Evolutionary conservation across 37 sponge, comb jelly and placozoan genomes (phyloP), one percentile per base, ranked within the genome.

Genomic region (Beroe forskalii): DNA sequence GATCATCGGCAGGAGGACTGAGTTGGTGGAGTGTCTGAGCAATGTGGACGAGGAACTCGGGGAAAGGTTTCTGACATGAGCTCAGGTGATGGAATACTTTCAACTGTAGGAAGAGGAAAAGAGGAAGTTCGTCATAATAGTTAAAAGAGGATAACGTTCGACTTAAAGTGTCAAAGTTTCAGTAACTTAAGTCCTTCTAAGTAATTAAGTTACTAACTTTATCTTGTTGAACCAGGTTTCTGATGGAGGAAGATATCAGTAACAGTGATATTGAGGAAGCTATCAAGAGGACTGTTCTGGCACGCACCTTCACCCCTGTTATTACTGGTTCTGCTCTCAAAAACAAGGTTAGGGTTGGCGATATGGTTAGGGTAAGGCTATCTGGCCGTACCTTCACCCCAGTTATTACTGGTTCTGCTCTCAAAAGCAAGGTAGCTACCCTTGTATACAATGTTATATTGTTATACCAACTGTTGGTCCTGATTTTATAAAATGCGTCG

Each of bases 401-500:
- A 27, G 99, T 98, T n/a, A 89, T 96, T 19, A 62, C 95, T 92
- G 99, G 99, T 4, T 94, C 96, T 40, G 99, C 99, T 60, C 93
- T 98, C 61, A 98, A 98, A 93, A 98, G 96, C 92, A 98, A 98
- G 90, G 99, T 97, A n/a, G n/a, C n/a, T n/a, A n/a, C n/a, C n/a
- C n/a, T n/a, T n/a, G n/a, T n/a, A n/a, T n/a, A n/a, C 17, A 17
- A 30, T 25, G n/a, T 19, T 67, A 17, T n/a, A 17, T 67, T n/a
- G 24, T 17, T 67, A 25, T n/a, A 67, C 17, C 24, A 25, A 67
- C 75, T 67, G n/a, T 25, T 67, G 17, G 75, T 25, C 62, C 20
- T 23, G 19, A 20, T 60, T 23, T 60, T 19, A 23, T 20, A n/a
- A n/a, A n/a, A 67, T n/a, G 32, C 20, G 22, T 67, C 24, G 22